Percentiles rank a stretch among this genome's conserved stretches.
Conservation (phyloP, 2,888 invertebrate genomes). For the Cryptocephalus moraei region DNA sequence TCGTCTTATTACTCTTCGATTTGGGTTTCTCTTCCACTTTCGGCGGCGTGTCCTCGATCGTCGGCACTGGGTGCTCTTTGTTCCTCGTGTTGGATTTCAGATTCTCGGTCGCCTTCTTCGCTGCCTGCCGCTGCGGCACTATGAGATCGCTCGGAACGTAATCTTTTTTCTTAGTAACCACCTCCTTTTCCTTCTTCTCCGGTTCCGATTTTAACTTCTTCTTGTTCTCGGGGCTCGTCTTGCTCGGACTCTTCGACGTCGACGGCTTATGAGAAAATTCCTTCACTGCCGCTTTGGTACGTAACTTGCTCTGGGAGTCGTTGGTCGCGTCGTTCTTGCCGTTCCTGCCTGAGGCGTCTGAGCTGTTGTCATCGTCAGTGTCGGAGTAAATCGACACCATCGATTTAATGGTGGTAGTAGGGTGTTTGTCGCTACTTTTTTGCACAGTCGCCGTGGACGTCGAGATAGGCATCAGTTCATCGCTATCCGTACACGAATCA, state of each 20-base stretch:
- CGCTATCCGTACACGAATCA: constrained; percentile 66
- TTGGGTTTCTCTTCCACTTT: constrained; percentile 22
- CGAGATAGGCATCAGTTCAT: constrained; percentile 52
- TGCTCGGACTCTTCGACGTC: constrained; percentile 27
- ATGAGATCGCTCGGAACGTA: constrained; percentile 67
- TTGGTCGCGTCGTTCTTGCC: constrained; percentile 51
- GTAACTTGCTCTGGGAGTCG: constrained; percentile 52
- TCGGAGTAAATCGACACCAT: constrained; percentile 77
- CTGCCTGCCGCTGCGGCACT: constrained; percentile 82
- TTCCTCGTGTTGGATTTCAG: constrained; percentile 53
- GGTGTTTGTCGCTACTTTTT: constrained; percentile 24
- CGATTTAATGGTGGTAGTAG: constrained; percentile 43
- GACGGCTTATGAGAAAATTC: constrained; percentile 54
- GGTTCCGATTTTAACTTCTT: constrained; percentile 17
- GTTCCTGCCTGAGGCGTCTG: constrained; percentile 48
- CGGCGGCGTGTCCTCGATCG: constrained; percentile 3
- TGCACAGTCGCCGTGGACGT: constrained; percentile 25
- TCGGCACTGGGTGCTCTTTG: constrained; percentile 25
- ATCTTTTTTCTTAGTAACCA: constrained; percentile 39
- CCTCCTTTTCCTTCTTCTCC: constrained; percentile 13
- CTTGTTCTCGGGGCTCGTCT: constrained; percentile 20
- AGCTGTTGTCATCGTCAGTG: constrained; percentile 51
- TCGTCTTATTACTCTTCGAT: constrained; percentile 23
- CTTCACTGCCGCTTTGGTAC: constrained; percentile 79
- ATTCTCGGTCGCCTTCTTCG: constrained; percentile 83